Percentiles rank a stretch among this genome's conserved stretches.
Evolutionary conservation across 1,140 invertebrate genomes (phyloP).

Genomic region (Conus ventricosus): DNA sequence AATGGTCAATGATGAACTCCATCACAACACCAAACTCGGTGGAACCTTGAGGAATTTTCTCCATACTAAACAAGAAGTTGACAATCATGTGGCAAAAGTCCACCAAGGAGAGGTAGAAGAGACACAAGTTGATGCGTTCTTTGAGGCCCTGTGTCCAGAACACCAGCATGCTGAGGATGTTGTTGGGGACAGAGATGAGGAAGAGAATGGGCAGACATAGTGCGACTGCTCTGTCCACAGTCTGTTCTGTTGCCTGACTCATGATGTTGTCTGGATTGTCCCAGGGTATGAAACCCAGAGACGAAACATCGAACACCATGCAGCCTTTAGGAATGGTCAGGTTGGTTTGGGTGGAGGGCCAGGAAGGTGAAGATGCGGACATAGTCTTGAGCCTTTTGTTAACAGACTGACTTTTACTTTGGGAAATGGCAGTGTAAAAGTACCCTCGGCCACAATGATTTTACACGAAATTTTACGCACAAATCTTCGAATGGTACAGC

Average conservation of each 20-base stretch:
- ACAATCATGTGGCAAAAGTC: neutral
- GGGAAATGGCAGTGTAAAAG: no score
- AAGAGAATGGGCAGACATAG: neutral
- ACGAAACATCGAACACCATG: no score
- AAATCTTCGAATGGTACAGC: no score
- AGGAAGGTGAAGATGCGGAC: no score
- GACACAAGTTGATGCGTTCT: slow-evolving; percentile 20
- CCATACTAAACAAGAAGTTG: neutral
- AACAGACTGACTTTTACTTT: no score
- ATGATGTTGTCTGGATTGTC: slow-evolving; percentile 1
- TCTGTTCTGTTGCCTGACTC: neutral
- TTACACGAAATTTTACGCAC: no score
- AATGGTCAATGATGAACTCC: neutral
- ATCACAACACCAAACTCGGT: neutral
- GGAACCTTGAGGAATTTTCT: neutral
- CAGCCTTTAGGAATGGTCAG: no score
- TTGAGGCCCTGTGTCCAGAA: neutral
- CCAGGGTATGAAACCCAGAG: neutral
- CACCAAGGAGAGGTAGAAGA: neutral
- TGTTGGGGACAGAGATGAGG: neutral
- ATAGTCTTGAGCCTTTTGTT: no score
- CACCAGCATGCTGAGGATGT: slow-evolving; percentile 7
- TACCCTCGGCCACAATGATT: no score
- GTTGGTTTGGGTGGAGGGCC: no score
- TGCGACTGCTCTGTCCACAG: neutral